Percentiles rank a stretch among this genome's conserved stretches.
Evolutionary conservation across 2,888 invertebrate species (phyloP).

Genomic region (Lomographa bimaculata): DNA sequence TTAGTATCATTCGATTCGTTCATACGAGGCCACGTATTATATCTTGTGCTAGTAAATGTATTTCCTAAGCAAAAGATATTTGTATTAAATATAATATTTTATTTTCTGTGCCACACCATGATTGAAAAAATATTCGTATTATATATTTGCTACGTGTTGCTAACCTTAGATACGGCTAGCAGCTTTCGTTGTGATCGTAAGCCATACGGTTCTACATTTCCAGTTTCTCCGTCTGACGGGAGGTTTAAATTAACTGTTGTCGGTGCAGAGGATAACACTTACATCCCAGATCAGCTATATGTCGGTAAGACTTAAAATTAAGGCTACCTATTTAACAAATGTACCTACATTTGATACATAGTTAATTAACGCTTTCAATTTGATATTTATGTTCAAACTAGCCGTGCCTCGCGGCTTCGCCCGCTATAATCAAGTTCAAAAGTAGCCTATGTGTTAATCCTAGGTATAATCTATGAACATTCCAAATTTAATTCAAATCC

Average conservation of each 20-base stretch:
- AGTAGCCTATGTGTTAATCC: too few relatives aligned
- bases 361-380: too few relatives aligned
- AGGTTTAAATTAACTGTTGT: slow-evolving; percentile 56
- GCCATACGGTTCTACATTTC: slow-evolving; percentile 63
- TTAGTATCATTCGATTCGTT: slow-evolving; percentile 1
- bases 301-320: slow-evolving; percentile 53
- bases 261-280: slow-evolving; percentile 52
- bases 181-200: slow-evolving; percentile 66
- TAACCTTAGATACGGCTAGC: slow-evolving; percentile 17
- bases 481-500: too few relatives aligned
- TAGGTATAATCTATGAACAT: too few relatives aligned
- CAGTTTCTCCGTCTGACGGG: slow-evolving; percentile 64
- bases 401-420: too few relatives aligned
- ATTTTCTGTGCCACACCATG: slow-evolving; percentile 1
- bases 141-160: slow-evolving; percentile 3
- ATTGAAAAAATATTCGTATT: not conserved
- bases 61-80: too few relatives aligned
- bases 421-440: too few relatives aligned
- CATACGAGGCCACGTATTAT: not conserved
- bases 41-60: too few relatives aligned
- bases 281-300: slow-evolving; percentile 71
- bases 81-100: too few relatives aligned
- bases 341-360: too few relatives aligned
- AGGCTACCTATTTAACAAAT: too few relatives aligned
- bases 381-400: too few relatives aligned